Conservation (phyloP, 2,888 invertebrate species). For the Eupithecia subumbrata region DNA sequence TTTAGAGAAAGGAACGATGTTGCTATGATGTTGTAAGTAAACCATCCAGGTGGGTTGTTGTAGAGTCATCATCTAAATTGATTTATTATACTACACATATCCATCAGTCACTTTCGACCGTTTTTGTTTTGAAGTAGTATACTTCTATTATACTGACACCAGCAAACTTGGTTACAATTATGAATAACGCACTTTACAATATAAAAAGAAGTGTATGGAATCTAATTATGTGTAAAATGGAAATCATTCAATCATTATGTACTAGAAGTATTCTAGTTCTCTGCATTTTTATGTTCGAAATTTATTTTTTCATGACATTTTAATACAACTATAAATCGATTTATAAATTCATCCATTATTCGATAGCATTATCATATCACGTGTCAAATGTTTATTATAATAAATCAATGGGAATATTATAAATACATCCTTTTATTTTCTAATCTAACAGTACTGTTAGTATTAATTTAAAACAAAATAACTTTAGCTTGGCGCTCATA, state of each 20-base stretch:
- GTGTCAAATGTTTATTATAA: conserved; percentile 28
- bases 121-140: not conserved
- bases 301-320: not conserved
- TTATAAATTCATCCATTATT: not conserved
- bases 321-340: not conserved
- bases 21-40: conserved; percentile 39
- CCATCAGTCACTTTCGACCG: not conserved
- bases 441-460: conserved; percentile 28
- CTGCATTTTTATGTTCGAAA: conserved; percentile 3
- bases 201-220: not conserved
- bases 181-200: not conserved
- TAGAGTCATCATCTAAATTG: conserved; percentile 25
- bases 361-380: conserved; percentile 7
- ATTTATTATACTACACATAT: conserved; percentile 34
- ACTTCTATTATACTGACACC: not conserved
- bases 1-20: conserved; percentile 34
- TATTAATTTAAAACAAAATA: not conserved
- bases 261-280: conserved; percentile 12
- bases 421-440: conserved; percentile 31
- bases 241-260: not conserved
- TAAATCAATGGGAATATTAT: conserved; percentile 34
- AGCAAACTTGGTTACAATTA: not conserved
- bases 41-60: conserved; percentile 42
- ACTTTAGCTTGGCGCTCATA: conserved; percentile 12
- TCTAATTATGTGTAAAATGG: not conserved